Evolutionary conservation across 2,797 vertebrate species (phyloP).

Genomic region (Ambastaia sidthimunki): DNA sequence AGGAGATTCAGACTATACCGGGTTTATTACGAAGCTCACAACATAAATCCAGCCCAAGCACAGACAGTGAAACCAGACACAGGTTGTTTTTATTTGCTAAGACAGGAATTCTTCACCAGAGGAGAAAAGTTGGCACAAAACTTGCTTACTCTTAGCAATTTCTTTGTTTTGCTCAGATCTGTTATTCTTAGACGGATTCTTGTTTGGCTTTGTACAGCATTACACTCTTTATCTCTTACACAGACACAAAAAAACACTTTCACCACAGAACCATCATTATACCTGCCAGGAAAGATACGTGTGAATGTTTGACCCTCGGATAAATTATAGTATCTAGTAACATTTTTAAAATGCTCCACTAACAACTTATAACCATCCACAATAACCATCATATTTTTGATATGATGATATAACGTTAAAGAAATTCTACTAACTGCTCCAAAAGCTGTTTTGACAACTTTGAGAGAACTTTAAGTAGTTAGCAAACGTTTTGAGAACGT

Average conservation of each 20-base stretch:
- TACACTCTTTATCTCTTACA: constrained; percentile 2
- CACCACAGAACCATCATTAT: neutral
- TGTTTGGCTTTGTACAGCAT: constrained; percentile 28
- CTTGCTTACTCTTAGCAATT: constrained; percentile 17
- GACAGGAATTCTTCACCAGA: neutral
- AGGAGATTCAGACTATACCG: neutral
- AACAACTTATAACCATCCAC: too few relatives aligned
- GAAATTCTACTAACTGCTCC: too few relatives aligned
- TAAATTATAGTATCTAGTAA: neutral
- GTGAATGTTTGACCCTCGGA: constrained; percentile 19
- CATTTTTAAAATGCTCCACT: too few relatives aligned
- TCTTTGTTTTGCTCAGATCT: constrained; percentile 5
- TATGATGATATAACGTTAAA: too few relatives aligned
- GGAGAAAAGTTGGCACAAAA: neutral
- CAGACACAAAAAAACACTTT: constrained; percentile 10
- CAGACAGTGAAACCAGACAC: constrained; percentile 10
- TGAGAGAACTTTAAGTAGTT: too few relatives aligned
- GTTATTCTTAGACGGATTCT: neutral
- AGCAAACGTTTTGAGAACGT: too few relatives aligned
- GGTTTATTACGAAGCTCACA: constrained; percentile 5
- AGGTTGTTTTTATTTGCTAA: neutral
- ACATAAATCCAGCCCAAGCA: constrained; percentile 20
- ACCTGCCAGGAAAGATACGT: neutral
- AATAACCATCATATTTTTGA: too few relatives aligned
- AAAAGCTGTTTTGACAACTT: too few relatives aligned